phyloP scores from a whole-genome alignment of 2,797 vertebrate genomes.

The Ceyx erithaca region DNA sequence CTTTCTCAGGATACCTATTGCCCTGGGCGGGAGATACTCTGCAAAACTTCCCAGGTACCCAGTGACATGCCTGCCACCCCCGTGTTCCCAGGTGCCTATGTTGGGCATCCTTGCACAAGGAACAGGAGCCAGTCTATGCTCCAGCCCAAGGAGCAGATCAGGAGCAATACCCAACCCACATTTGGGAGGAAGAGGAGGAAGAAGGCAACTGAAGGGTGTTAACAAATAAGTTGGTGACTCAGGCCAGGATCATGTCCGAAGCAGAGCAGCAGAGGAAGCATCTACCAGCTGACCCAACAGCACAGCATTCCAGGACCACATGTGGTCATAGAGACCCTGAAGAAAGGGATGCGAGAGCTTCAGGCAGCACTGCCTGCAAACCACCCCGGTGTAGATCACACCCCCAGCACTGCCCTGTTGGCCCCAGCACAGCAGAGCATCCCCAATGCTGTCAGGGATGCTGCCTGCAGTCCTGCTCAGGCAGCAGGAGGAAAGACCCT shows the following conservation, averaged over 20 bases:
- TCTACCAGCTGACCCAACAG: not conserved
- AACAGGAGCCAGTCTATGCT: not conserved
- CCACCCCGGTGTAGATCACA: not conserved
- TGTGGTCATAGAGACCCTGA: rapidly evolving
- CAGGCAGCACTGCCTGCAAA: not conserved
- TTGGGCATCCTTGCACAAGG: not conserved
- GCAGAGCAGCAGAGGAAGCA: not conserved
- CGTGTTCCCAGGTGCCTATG: rapidly evolving
- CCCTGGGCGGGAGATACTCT: not conserved
- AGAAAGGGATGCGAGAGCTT: not conserved
- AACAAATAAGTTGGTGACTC: slow-evolving; percentile 31
- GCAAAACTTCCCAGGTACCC: not conserved
- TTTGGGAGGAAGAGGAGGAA: not conserved
- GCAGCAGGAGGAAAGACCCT: not conserved
- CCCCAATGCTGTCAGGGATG: not conserved
- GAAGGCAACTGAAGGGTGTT: not conserved
- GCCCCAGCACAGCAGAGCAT: rapidly evolving
- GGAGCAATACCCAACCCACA: not conserved
- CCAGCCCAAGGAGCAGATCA: not conserved
- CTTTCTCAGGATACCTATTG: not conserved
- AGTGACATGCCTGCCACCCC: not conserved
- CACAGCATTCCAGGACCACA: not conserved
- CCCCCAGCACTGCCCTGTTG: not conserved
- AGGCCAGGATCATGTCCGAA: not conserved
- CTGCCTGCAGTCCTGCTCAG: not conserved